phyloP scores from a whole-genome alignment of 1,140 invertebrate species.

The Drosophila leontia region DNA sequence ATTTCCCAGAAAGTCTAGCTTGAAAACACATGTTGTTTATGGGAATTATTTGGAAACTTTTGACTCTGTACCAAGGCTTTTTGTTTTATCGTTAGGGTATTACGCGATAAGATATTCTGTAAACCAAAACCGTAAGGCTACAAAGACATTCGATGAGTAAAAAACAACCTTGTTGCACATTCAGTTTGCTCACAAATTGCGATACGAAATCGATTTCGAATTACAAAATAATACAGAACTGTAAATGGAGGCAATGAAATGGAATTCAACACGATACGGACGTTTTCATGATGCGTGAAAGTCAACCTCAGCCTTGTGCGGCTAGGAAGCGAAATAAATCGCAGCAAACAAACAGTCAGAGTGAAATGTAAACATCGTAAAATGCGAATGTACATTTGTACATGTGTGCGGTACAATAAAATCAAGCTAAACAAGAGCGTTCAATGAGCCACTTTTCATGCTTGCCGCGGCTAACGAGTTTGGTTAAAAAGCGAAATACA shows the following conservation, averaged over 20 bases:
- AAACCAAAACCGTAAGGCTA: constrained; percentile 34
- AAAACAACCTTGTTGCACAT: constrained; percentile 54
- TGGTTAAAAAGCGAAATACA: constrained; percentile 38
- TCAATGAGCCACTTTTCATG: constrained; percentile 69
- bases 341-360: constrained; percentile 18
- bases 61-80: neutral
- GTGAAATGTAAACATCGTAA: constrained; percentile 68
- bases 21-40: neutral
- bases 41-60: neutral
- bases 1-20: neutral
- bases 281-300: constrained; percentile 65
- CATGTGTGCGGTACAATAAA: constrained; percentile 29
- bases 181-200: constrained; percentile 36
- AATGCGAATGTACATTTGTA: constrained; percentile 8
- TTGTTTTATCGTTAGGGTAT: constrained; percentile 5
- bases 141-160: constrained; percentile 17
- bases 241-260: constrained; percentile 61
- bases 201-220: constrained; percentile 72
- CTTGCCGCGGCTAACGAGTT: constrained; percentile 28
- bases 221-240: constrained; percentile 66
- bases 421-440: constrained; percentile 40
- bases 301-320: constrained; percentile 60
- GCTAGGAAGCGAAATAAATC: constrained; percentile 73
- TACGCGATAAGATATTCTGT: constrained; percentile 59
- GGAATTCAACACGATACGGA: constrained; percentile 35